Base-by-base conservation (phyloP, 2,113 vertebrate genomes). In the Limanda limanda region DNA sequence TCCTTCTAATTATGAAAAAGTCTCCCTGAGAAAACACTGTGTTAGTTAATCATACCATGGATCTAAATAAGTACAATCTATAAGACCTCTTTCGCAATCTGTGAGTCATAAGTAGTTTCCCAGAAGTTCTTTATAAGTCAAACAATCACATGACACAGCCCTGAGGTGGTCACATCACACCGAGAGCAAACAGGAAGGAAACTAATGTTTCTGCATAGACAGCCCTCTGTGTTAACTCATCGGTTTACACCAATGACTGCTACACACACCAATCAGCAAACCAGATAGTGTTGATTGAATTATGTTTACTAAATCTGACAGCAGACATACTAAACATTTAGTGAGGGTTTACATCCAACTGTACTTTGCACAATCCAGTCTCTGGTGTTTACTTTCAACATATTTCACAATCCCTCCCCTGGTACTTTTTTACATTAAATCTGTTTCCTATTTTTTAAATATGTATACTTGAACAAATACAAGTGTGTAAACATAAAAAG, bases 131-230 rank as follows among this genome's bases (percentile, higher is more conserved):
- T 65, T n/a, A 48, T 18, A 63, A 72, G 75, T 79, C 74, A 79
- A 54, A 55, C 18, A 55, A 78, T 71, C 68, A 86, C 58, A 69
- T 81, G 79, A 90, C 75, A 52, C 10, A 1, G 11, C 57, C 72
- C 68, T 20, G 23, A 25, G 71, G 31, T 4, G 4, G 48, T 20
- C 25, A 27, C 2, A 20, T 40, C 58, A 45, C 21, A 1, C n/a
- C 17, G 20, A 76, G 15, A 57, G 7, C 3, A 27, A 80, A 71
- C 48, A 74, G 47, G 25, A 60, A 35, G 52, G 37, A 57, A 20
- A 21, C 7, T 0, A 35, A 1, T 45, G 20, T 13, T 31, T 60
- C 18, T 45, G 13, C 25, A 35, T 14, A 13, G 51, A 17, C 7
- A 25, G 1, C 1, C 13, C 17, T 51, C 0, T 31, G 10, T 9